Evolutionary conservation across 2,797 vertebrate genomes (phyloP), one percentile per base, ranked within the genome.

Genomic region (Takifugu ocellatus): DNA sequence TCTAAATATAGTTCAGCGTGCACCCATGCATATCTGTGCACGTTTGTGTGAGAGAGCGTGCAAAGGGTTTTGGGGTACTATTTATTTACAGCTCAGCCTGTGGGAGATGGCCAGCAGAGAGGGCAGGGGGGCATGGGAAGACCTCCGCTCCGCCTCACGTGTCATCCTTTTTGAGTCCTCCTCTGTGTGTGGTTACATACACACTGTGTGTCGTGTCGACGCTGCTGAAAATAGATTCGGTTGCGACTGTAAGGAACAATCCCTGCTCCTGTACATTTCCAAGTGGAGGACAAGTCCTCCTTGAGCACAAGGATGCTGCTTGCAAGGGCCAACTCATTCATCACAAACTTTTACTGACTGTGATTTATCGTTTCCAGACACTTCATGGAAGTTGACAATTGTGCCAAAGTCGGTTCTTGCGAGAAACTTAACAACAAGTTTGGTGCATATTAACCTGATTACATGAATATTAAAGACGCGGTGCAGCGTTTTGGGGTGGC

Each of bases 111-210:
- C 85, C 68, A 77, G 78, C 80, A 66, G 68, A 88, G 83, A 92
- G 90, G 90, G 84, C 84, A 83, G 45, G 50, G 66, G 87, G 80
- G 80, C 91, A 91, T 92, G 91, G 91, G 91, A 92, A 91, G 86
- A 82, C 83, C 82, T 82, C 71, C 77, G 71, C 71, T 83, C 81
- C 75, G 73, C 78, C 81, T 83, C 72, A 67, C 68, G 77, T 85
- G 82, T 89, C 82, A 74, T 78, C 79, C 71, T 66, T 56, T 66
- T 75, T 14, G 36, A 39, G 36, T 39, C 36, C 12, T 74, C 21
- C 46, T 46, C 44, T n/a, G 15, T 56, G 55, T 73, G 48, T 68
- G 50, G 21, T 6, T 29, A 46, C 2, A 16, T 7, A 25, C 33
- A 24, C 49, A 54, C 21, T 61, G 49, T 64, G 47, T 60, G 61